A percentile compares a stretch with the other conserved stretches of the same genome.
Evolutionary conservation across 2,888 invertebrate species (phyloP).

Genomic region (Acheta domesticus): DNA sequence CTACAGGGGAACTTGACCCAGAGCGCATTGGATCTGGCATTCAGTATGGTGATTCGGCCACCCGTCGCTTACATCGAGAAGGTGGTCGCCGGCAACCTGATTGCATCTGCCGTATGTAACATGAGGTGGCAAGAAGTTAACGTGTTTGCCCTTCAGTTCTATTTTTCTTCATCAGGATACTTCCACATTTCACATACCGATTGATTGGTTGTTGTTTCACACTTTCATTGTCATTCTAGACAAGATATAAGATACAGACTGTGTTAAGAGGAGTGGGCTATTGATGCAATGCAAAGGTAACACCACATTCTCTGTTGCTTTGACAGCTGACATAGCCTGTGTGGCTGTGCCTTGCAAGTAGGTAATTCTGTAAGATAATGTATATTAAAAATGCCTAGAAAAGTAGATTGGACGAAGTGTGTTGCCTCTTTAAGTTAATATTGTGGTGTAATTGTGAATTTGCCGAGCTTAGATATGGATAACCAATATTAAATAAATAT

Average conservation of each 20-base stretch:
- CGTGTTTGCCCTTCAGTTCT: background rate
- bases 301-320: background rate
- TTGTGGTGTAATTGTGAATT: too few relatives aligned
- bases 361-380: conserved; percentile 1
- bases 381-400: background rate
- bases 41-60: conserved; percentile 63
- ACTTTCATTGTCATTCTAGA: background rate
- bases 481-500: too few relatives aligned
- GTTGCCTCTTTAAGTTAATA: background rate
- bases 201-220: background rate
- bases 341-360: background rate
- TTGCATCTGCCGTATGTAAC: conserved; percentile 54
- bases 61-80: conserved; percentile 53
- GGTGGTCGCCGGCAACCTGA: conserved; percentile 51
- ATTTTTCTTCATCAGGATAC: background rate
- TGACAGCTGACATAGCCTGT: background rate
- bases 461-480: too few relatives aligned
- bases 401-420: background rate
- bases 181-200: background rate
- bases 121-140: background rate
- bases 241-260: background rate
- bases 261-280: background rate
- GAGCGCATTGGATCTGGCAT: conserved; percentile 73
- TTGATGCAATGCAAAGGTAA: background rate
- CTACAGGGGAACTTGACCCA: conserved; percentile 71